Evolutionary conservation across 2,888 invertebrate genomes (phyloP).

Genomic region (Congeria kusceri): DNA sequence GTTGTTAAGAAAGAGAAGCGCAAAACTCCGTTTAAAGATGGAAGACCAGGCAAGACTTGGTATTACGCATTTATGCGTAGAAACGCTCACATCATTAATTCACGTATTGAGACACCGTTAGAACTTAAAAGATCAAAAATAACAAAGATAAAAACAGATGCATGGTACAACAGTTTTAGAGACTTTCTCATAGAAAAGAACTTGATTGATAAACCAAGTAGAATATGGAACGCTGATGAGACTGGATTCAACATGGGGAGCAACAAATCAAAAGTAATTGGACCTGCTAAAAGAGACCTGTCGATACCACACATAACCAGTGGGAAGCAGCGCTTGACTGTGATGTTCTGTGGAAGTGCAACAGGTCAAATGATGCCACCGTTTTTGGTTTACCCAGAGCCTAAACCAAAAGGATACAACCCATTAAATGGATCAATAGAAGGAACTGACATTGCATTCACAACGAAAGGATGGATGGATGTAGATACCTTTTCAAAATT

Average conservation of each 20-base stretch:
- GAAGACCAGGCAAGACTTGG: too few species aligned
- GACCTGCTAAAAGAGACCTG: conserved; percentile 15
- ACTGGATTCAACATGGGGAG: conserved; percentile 25
- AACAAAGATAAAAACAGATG: conserved; percentile 21
- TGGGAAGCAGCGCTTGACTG: too few species aligned
- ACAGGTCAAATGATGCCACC: too few species aligned
- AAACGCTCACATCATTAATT: conserved; percentile 35
- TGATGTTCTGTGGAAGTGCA: too few species aligned
- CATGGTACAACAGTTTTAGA: conserved; percentile 14
- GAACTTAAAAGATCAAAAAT: conserved; percentile 31
- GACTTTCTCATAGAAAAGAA: conserved; percentile 24
- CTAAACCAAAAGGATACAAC: conserved; percentile 37
- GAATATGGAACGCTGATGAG: conserved; percentile 41
- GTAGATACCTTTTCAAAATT: conserved; percentile 32
- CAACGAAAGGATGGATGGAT: conserved; percentile 43
- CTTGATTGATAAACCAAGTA: conserved; percentile 46
- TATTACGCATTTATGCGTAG: too few species aligned
- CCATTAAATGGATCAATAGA: conserved; percentile 45
- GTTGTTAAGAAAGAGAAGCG: conserved; percentile 47
- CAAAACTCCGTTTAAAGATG: conserved; percentile 36
- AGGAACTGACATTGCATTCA: conserved; percentile 38
- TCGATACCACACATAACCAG: conserved; percentile 29
- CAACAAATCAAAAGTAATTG: conserved; percentile 23
- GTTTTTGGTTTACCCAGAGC: too few species aligned
- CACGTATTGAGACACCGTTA: conserved; percentile 22